Evolutionary conservation across 2,797 vertebrate species (phyloP).

Genomic region (Apogon hyalosoma): DNA sequence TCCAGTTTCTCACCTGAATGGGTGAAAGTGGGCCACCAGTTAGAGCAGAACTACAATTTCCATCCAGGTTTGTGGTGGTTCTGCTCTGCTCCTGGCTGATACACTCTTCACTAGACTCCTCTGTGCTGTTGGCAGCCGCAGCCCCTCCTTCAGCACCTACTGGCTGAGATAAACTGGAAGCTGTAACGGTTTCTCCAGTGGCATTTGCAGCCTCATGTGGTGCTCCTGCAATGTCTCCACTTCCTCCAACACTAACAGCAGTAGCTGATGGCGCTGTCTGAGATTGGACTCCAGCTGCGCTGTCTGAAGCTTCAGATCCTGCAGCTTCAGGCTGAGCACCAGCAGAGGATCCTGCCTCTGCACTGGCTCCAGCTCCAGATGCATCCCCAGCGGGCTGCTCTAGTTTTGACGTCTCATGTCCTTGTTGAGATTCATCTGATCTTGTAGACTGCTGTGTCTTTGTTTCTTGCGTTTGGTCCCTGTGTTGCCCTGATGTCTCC

Average conservation of each 20-base stretch:
- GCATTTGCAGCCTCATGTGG: not conserved
- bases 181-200: not conserved
- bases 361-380: not conserved
- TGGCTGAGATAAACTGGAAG: conserved; percentile 15
- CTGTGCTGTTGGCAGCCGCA: conserved; percentile 10
- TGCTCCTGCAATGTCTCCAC: not conserved
- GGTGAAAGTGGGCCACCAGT: conserved; percentile 62
- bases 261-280: not conserved
- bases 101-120: conserved; percentile 39
- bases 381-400: conserved; percentile 19
- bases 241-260: not conserved
- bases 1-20: conserved; percentile 66
- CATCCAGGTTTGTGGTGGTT: conserved; percentile 7
- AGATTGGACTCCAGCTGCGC: not conserved
- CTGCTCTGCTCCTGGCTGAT: conserved; percentile 48
- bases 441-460: conserved; percentile 75
- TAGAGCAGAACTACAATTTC: conserved; percentile 32
- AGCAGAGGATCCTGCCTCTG: conserved; percentile 38
- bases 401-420: not conserved
- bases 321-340: conserved; percentile 6
- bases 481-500: conserved; percentile 83
- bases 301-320: conserved; percentile 1
- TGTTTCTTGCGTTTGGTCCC: conserved; percentile 69
- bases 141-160: conserved; percentile 20
- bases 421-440: conserved; percentile 28